Conservation (phyloP, 2,888 invertebrate genomes). For the Agriopis leucophaearia region DNA sequence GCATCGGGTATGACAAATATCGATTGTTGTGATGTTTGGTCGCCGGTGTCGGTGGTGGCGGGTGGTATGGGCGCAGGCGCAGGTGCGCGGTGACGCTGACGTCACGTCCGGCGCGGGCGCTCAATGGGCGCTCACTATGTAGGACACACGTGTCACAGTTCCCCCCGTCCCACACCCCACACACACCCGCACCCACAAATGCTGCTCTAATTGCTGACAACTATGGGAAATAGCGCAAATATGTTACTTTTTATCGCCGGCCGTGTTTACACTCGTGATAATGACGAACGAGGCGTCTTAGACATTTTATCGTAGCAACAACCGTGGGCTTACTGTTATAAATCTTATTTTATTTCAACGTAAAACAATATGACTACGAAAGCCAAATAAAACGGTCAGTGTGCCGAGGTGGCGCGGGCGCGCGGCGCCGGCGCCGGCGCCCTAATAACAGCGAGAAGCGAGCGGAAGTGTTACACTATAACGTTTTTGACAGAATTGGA, state of each 20-base stretch:
- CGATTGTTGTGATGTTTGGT: conserved; percentile 15
- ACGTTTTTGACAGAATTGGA: conserved; percentile 72
- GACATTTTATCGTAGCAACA: conserved; percentile 51
- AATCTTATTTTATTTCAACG: conserved; percentile 38
- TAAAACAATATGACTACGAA: conserved; percentile 56
- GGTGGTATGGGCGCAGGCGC: conserved; percentile 53
- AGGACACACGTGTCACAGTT: conserved; percentile 81
- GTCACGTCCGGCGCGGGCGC: conserved; percentile 76
- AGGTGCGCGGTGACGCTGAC: conserved; percentile 69
- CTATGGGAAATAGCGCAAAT: conserved; percentile 83
- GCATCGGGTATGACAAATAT: conserved; percentile 3
- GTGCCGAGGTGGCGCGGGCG: conserved; percentile 37
- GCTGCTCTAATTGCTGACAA: conserved; percentile 80
- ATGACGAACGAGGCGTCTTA: conserved; percentile 61
- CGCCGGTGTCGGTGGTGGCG: conserved; percentile 32
- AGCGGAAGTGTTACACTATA: conserved; percentile 62
- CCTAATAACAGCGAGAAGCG: conserved; percentile 61
- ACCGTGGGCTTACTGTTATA: conserved; percentile 47
- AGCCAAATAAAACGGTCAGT: conserved; percentile 37
- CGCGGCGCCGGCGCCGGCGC: conserved; percentile 48
- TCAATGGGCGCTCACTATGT: conserved; percentile 79
- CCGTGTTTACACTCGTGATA: conserved; percentile 73
- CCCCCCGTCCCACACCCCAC: conserved; percentile 45
- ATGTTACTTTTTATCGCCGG: conserved; percentile 74
- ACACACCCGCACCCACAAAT: conserved; percentile 62